phyloP scores from a whole-genome alignment of 1,140 invertebrate species.

The Drosophila fuyamai region DNA sequence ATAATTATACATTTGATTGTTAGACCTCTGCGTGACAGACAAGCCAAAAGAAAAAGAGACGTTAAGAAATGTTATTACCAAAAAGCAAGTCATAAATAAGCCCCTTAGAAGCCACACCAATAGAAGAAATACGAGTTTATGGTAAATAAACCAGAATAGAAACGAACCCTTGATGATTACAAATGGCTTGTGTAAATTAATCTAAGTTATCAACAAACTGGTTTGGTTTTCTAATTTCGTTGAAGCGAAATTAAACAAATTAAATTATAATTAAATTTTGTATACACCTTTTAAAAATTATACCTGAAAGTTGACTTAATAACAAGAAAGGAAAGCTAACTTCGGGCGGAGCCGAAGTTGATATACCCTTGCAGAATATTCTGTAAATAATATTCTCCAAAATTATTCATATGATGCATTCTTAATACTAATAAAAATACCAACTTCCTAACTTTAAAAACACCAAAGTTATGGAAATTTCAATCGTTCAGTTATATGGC shows the following conservation, averaged over 20 bases:
- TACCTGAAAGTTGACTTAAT: no score
- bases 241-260: not conserved
- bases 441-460: no score
- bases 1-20: constrained; percentile 33
- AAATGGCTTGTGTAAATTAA: not conserved
- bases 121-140: constrained; percentile 28
- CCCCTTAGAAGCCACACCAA: not conserved
- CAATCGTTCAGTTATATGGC: no score
- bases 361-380: no score
- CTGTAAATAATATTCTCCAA: no score
- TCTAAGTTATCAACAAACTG: not conserved
- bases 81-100: constrained; percentile 14
- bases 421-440: no score
- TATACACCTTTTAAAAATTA: no score
- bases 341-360: no score
- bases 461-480: no score
- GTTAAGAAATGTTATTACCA: constrained; percentile 8
- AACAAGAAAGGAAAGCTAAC: no score
- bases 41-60: constrained; percentile 11
- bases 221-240: not conserved
- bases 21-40: constrained; percentile 20
- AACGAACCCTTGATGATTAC: constrained; percentile 1
- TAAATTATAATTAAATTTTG: not conserved
- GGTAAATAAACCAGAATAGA: constrained; percentile 7
- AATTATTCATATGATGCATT: no score